phyloP scores from a whole-genome alignment of 2,113 vertebrate genomes.

The Syngnathus typhle region DNA sequence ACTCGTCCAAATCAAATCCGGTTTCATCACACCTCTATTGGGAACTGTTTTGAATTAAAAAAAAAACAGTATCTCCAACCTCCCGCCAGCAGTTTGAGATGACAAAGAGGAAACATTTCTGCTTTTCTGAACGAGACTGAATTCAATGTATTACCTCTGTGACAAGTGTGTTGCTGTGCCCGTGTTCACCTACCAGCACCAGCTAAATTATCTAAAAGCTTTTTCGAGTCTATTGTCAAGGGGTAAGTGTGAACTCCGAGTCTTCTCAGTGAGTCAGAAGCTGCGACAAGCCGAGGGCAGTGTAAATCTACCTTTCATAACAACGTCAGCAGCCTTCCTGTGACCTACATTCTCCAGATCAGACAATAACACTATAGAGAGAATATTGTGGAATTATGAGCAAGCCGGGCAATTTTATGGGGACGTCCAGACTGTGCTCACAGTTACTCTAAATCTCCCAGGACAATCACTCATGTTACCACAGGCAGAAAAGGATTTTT shows the following conservation, averaged over 20 bases:
- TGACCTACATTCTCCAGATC: constrained; percentile 63
- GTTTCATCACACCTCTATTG: too few relatives aligned
- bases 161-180: neutral
- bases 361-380: constrained; percentile 42
- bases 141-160: neutral
- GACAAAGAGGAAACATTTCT: neutral
- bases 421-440: constrained; percentile 31
- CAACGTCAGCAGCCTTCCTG: constrained; percentile 44
- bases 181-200: neutral
- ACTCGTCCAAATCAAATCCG: too few relatives aligned
- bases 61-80: too few relatives aligned
- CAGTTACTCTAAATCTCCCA: constrained; percentile 42
- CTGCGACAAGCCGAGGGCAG: constrained; percentile 21
- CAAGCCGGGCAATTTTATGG: constrained; percentile 50
- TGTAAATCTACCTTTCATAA: constrained; percentile 50
- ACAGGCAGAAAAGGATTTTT: constrained; percentile 48
- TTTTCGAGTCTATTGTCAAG: constrained; percentile 11
- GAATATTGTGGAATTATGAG: constrained; percentile 62
- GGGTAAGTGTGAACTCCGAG: constrained; percentile 12
- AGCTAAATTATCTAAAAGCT: constrained; percentile 10
- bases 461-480: constrained; percentile 54
- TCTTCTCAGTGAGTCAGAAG: constrained; percentile 27
- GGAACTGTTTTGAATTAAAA: too few relatives aligned
- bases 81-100: neutral
- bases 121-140: neutral